Conservation (phyloP, 92 coral and sea anemone genomes). For the Bergia sp. region DNA sequence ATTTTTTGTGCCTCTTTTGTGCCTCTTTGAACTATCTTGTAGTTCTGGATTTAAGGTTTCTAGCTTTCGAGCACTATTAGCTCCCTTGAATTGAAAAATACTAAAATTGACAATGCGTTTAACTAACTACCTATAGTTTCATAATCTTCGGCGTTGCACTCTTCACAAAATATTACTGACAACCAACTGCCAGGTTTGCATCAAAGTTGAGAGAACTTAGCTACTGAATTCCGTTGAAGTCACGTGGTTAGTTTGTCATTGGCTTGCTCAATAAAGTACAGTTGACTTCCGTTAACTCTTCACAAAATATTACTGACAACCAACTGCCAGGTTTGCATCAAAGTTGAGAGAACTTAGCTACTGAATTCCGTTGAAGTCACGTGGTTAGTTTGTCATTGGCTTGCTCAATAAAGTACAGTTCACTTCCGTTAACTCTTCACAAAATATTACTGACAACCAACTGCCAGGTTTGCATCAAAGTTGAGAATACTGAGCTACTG, state of each 20-base stretch:
- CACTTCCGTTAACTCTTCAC: no score
- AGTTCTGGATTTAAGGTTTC: background rate
- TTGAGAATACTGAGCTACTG: no score
- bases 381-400: no score
- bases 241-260: background rate
- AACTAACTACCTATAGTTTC: constrained; percentile 29
- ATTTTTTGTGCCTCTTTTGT: background rate
- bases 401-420: no score
- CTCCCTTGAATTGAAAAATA: constrained; percentile 32
- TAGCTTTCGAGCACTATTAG: background rate
- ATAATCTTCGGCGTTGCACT: constrained; percentile 1
- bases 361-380: no score
- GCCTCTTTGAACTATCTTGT: constrained; percentile 15
- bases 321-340: no score
- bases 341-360: no score
- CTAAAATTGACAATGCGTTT: constrained; percentile 31
- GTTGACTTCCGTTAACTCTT: no score
- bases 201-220: background rate
- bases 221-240: background rate
- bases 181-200: background rate
- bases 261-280: background rate
- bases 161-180: constrained; percentile 18
- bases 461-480: no score
- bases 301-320: no score
- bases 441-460: no score